phyloP scores from a whole-genome alignment of 2,113 vertebrate species.

The Tupaia chinensis region DNA sequence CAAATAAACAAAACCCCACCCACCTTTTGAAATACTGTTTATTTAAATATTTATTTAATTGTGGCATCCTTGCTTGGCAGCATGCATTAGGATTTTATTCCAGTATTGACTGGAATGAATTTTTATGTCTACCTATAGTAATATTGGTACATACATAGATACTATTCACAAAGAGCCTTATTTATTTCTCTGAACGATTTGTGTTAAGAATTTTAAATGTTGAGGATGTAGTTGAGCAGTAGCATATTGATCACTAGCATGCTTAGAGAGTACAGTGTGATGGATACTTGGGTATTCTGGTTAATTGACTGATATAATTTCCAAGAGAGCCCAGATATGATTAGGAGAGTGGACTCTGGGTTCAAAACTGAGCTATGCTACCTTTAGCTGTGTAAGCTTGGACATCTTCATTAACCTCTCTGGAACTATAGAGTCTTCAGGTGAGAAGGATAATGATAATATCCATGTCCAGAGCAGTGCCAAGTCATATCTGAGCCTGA shows the following conservation, averaged over 20 bases:
- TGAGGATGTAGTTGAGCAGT: not conserved
- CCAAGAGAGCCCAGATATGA: not conserved
- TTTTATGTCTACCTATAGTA: not conserved
- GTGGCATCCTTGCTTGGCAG: not conserved
- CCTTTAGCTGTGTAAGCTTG: not conserved
- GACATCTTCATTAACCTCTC: not conserved
- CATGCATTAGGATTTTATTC: too few relatives aligned
- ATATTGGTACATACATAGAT: not conserved
- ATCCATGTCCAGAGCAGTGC: not conserved
- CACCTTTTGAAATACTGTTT: not conserved
- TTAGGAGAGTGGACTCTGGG: not conserved
- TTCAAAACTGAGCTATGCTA: not conserved
- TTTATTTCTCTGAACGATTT: constrained; percentile 39
- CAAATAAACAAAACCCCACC: too few relatives aligned
- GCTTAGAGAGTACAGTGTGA: not conserved
- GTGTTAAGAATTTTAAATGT: constrained; percentile 34
- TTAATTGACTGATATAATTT: not conserved
- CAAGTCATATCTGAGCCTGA: not conserved
- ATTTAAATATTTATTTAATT: not conserved
- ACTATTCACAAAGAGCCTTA: not conserved
- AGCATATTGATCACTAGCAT: not conserved
- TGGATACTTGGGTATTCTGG: not conserved
- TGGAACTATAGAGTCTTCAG: not conserved
- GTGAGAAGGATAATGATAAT: not conserved
- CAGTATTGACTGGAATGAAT: too few relatives aligned